A percentile compares a stretch with the other conserved stretches of the same genome.
phyloP scores from a whole-genome alignment of 2,888 invertebrate species.

The Ophion costatus region DNA sequence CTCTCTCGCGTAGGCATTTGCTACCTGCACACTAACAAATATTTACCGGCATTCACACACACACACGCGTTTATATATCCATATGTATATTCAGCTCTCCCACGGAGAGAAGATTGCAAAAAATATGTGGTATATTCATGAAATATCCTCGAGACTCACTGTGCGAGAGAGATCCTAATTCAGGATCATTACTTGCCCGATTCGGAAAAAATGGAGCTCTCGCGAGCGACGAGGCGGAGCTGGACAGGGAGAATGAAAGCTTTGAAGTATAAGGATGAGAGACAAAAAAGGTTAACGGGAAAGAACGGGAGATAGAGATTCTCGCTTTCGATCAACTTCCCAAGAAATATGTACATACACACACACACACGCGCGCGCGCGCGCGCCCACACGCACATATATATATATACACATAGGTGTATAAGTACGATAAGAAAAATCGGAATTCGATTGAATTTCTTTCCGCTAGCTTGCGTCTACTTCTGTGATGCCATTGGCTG shows the following conservation, averaged over 20 bases:
- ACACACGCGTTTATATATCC: not conserved
- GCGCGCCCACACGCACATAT: too few species aligned
- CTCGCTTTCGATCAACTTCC: slow-evolving; percentile 35
- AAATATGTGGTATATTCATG: not conserved
- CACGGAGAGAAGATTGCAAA: not conserved
- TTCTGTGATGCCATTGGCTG: slow-evolving; percentile 32
- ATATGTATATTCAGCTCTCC: not conserved
- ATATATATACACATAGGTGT: slow-evolving; percentile 1
- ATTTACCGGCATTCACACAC: not conserved
- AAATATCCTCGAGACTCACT: slow-evolving; percentile 18
- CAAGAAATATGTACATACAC: slow-evolving; percentile 14
- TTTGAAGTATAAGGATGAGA: not conserved
- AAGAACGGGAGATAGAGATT: slow-evolving; percentile 46
- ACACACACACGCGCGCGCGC: too few species aligned
- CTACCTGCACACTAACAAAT: not conserved
- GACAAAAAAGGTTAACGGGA: slow-evolving; percentile 1
- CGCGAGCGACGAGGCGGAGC: not conserved
- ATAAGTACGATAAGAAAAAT: slow-evolving; percentile 53
- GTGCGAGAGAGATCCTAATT: slow-evolving; percentile 29
- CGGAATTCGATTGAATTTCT: slow-evolving; percentile 63
- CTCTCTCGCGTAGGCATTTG: not conserved
- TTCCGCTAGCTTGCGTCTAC: slow-evolving; percentile 40
- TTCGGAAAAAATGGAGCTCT: not conserved
- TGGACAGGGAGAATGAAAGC: not conserved
- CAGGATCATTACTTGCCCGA: slow-evolving; percentile 34